phyloP scores from a whole-genome alignment of 1,140 invertebrate species.

The Cyclargus thomasi region DNA sequence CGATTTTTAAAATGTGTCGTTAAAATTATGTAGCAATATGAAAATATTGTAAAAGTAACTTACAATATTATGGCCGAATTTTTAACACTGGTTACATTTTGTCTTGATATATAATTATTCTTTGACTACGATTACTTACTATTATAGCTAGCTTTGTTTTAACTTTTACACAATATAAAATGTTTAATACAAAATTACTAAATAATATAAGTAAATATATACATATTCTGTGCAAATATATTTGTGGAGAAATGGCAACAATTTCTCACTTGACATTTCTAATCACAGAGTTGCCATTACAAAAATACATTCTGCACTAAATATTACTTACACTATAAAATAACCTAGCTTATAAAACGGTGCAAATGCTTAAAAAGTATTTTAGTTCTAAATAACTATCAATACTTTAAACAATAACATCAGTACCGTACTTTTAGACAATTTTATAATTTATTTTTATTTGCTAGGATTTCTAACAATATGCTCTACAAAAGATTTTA shows the following conservation, averaged over 20 bases:
- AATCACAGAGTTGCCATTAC: constrained; percentile 3
- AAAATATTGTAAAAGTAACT: constrained; percentile 16
- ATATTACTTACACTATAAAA: background rate
- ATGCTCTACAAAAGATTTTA: background rate
- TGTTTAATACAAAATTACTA: background rate
- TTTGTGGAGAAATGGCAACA: constrained; percentile 13
- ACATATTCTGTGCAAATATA: constrained; percentile 7
- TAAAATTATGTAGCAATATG: background rate
- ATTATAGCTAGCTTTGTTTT: background rate
- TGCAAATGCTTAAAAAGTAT: background rate
- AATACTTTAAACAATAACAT: background rate
- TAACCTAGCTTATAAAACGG: background rate
- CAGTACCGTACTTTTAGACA: background rate
- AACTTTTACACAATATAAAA: background rate
- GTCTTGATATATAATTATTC: constrained; percentile 4
- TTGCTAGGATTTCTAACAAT: background rate
- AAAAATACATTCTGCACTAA: background rate
- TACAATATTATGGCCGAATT: constrained; percentile 19
- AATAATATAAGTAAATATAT: constrained; percentile 2
- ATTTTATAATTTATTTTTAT: background rate
- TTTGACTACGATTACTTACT: constrained; percentile 7
- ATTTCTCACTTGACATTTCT: constrained; percentile 15
- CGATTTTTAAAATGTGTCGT: too few relatives aligned
- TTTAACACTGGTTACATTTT: constrained; percentile 15
- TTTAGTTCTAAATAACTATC: background rate